phyloP scores from a whole-genome alignment of 2,888 invertebrate genomes.

The Drosophila nr. perissopoda region DNA sequence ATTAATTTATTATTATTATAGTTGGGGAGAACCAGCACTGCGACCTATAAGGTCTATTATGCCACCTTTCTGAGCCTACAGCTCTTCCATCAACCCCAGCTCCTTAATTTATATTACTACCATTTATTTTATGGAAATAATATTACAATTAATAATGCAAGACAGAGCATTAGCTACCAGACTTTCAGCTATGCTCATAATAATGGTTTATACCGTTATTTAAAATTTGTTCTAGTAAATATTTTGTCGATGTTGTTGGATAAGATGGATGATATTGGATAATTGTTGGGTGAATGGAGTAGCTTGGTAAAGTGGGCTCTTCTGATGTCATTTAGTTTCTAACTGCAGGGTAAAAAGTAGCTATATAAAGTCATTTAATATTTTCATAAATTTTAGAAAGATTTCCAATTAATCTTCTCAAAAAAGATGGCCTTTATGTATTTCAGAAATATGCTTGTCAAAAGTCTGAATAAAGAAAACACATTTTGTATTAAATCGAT shows the following conservation, averaged over 20 bases:
- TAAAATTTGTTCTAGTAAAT: background rate
- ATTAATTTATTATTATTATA: background rate
- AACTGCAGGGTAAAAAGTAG: background rate
- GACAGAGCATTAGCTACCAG: no score
- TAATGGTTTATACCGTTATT: background rate
- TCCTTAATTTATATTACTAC: background rate
- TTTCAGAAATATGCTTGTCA: background rate
- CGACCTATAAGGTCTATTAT: no score
- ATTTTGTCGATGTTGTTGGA: background rate
- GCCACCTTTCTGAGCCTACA: no score
- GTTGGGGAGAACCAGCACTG: no score
- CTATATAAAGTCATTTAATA: background rate
- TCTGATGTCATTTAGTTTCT: background rate
- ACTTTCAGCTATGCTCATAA: rapidly evolving
- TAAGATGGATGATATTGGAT: background rate
- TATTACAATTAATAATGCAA: background rate
- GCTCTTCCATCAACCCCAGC: no score
- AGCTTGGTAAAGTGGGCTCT: background rate
- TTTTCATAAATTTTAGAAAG: background rate
- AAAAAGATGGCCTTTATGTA: background rate
- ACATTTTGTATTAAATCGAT: background rate
- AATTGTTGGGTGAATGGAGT: no score
- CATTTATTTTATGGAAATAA: background rate
- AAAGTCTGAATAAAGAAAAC: background rate
- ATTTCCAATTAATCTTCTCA: no score